Evolutionary conservation across 2,113 vertebrate species (phyloP), one percentile per base, ranked within the genome.

Genomic region (Globicephala melas): DNA sequence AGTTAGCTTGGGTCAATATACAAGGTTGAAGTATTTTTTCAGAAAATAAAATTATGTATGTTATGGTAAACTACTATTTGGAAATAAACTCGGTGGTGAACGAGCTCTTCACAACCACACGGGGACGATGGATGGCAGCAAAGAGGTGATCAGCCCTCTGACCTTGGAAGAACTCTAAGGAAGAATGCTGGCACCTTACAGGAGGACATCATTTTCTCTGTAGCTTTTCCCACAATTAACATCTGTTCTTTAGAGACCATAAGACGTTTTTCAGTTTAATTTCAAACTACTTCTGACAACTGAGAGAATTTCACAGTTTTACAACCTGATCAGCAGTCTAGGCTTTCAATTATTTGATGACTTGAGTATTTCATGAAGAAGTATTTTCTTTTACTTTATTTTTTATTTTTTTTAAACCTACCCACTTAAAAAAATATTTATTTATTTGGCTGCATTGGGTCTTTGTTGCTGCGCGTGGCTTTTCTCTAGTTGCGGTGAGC

Each of bases 1-100:
- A 89, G 26, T 91, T 97, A 94, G 71, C 77, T 68, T 91, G 53
- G 83, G 47, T 94, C 73, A 95, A 95, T 81, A 90, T 33, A 91
- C 50, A 81, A 67, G 31, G 60, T 81, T 55, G 77, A 90, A 95
- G 65, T 67, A 50, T 13, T 96, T 77, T 84, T 96, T 73, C 84
- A 88, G 88, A 94, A 96, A 87, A 74, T 79, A 89, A 76, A 94
- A 81, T 96, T 87, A 90, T 88, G 60, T 58, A 28, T 84, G 68
- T 84, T 95, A 76, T 44, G 63, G 65, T 84, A 81, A 96, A 89
- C 83, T 95, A 80, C 79, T 89, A 53, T 91, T 89, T 84, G 73
- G 93, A 94, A 91, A 84, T 94, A 62, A 91, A 84, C 63, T 83
- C 31, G 2, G 81, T 65, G 38, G 86, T 44, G 41, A 96, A 70